These are phyloP conservation scores for Onthophagus taurus DNA, from an alignment of 1,140 invertebrate genomes.

Conservation along the genomic window DNA sequence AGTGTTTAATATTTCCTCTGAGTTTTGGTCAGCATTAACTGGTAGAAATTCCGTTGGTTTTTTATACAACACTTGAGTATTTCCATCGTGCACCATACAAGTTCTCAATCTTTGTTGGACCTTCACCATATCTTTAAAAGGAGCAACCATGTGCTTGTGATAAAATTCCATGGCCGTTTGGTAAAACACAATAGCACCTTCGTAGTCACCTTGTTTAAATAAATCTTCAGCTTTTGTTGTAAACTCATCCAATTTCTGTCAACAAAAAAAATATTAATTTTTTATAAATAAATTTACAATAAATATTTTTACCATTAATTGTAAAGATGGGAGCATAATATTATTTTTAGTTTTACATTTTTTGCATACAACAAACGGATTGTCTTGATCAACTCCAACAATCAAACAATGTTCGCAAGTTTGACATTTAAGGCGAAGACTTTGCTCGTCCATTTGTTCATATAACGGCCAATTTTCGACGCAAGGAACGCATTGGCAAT, in stretches of 20 bases:
- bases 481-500: slow-evolving; percentile 75
- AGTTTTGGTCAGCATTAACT: too few species aligned
- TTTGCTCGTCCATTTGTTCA: slow-evolving; percentile 47
- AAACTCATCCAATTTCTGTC: slow-evolving; percentile 26
- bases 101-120: slow-evolving; percentile 30
- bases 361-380: slow-evolving; percentile 27
- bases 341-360: slow-evolving; percentile 26
- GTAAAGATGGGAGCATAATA: slow-evolving; percentile 17
- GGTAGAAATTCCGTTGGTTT: slow-evolving; percentile 1
- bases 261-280: background rate
- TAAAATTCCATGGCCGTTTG: slow-evolving; percentile 25
- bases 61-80: slow-evolving; percentile 16
- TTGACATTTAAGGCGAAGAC: slow-evolving; percentile 1
- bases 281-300: slow-evolving; percentile 2
- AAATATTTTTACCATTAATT: slow-evolving; percentile 22
- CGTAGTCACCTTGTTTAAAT: slow-evolving; percentile 19
- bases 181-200: slow-evolving; percentile 24
- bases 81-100: slow-evolving; percentile 31
- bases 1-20: too few species aligned
- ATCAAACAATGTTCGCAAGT: background rate
- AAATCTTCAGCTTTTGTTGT: slow-evolving; percentile 28
- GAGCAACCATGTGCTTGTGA: slow-evolving; percentile 27
- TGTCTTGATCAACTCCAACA: slow-evolving; percentile 16
- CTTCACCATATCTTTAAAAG: slow-evolving; percentile 32
- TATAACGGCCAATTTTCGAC: slow-evolving; percentile 73